Base-by-base conservation (phyloP, 2,797 vertebrate genomes). In the Syngnathus rostellatus region DNA sequence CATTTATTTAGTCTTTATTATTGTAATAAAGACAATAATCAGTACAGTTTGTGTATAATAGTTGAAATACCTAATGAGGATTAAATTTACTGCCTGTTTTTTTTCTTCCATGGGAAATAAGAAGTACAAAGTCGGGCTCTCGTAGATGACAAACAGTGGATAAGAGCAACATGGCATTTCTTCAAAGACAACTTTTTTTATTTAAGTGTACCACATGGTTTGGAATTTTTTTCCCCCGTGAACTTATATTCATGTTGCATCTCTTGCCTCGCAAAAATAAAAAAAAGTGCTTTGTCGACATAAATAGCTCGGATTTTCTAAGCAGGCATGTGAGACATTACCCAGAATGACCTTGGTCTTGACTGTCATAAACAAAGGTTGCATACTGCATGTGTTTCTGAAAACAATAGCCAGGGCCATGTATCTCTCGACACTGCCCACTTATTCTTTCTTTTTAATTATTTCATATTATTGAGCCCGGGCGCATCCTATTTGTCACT, bases 401-500 rank as follows among this genome's bases (percentile, higher is more conserved):
- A 67, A 68, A 78, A 65, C 53, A 43, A 40, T 55, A 37, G 58
- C 45, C 73, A 6, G 38, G 68, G 78, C 69, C 67, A 69, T 60
- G 53, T 76, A 68, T 80, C 73, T 73, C 71, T 72, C 71, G 19
- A 62, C 41, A 5, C 60, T 7, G 11, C 19, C 39, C 69, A 19
- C 45, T 63, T 54, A 58, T 11, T 46, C 69, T 74, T 71, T 67
- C 68, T 76, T 70, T 68, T 77, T 58, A 38, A 37, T 58, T 58
- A 58, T 58, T 58, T 58, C 16, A 17, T 58, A 63, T 78, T 64
- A 77, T 71, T 69, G 67, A 75, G 69, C 72, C 60, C 68, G 60
- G 68, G 70, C 70, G 77, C 63, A 6, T 48, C 62, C 62, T 64
- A 63, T 81, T 77, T 65, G 67, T 86, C 78, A 74, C 23, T 70